A percentile compares a stretch with the other conserved stretches of the same genome.
Conservation (phyloP, 2,113 vertebrate species). For the Pelecanoides urinatrix region DNA sequence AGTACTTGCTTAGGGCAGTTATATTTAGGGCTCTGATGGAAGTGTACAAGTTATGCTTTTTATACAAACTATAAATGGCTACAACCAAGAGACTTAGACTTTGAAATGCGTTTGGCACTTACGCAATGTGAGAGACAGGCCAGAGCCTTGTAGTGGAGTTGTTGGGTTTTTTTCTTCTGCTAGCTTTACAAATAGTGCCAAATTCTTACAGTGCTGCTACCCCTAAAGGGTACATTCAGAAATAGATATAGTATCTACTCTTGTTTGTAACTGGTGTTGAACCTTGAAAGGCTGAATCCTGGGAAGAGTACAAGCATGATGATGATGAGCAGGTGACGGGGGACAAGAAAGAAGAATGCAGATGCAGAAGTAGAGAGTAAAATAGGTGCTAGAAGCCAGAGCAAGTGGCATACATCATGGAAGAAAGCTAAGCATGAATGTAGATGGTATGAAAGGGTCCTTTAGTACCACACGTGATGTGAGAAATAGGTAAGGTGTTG, state of each 20-base stretch:
- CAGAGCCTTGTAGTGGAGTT: neutral
- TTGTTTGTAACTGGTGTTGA: neutral
- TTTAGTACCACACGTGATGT: neutral
- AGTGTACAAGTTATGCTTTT: slow-evolving; percentile 53
- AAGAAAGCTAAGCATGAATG: neutral
- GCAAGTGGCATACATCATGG: neutral
- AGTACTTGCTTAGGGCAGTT: slow-evolving; percentile 31
- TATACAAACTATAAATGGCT: slow-evolving; percentile 61
- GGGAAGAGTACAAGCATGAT: neutral
- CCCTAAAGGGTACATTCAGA: neutral
- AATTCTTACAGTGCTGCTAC: neutral
- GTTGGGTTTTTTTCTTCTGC: neutral
- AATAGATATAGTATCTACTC: neutral
- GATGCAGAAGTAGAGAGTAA: neutral
- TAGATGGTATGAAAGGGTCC: neutral
- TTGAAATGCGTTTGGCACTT: neutral
- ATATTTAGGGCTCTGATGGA: slow-evolving; percentile 57
- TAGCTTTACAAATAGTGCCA: neutral
- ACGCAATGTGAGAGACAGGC: neutral
- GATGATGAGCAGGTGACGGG: neutral
- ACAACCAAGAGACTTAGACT: neutral
- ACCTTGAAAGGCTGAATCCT: neutral
- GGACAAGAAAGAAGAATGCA: neutral
- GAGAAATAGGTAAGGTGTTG: neutral
- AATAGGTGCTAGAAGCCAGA: neutral